Base-by-base conservation (phyloP, 30 jellyfish, hydroid and myxozoan genomes). In the Calvadosia cruxmelitensis region DNA sequence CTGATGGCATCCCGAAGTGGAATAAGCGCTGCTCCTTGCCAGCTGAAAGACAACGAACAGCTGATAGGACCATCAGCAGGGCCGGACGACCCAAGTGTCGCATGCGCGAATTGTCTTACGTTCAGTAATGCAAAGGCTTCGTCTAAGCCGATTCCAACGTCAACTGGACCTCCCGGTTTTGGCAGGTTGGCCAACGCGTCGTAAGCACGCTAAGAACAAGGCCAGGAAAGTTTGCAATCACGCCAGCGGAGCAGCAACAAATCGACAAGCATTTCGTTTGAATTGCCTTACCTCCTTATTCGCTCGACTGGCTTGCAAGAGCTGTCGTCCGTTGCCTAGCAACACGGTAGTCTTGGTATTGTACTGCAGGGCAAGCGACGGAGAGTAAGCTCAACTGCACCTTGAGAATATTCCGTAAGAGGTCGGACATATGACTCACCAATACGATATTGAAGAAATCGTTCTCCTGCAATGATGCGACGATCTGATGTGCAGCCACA, bases 1-100 rank as follows among this genome's bases (percentile, higher is more conserved):
- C 68, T 74, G 80, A 64, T 82, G 94, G 28, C 94, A 82, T 3
- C 94, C 94, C 51, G 94, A 67, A 34, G 78, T 82, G 15, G 94
- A 70, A 1, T 42, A 50, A 3, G 69, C 73, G 64, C 87, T 74
- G 57, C 68, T 74, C n/a, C 79, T 52, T 30, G 94, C 94, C 29
- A 42, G 79, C 94, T 82, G 27, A 0, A 29, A 33, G 27, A 48
- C 12, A 15, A 20, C 64, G 33, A 25, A 36, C 1, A 72, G n/a
- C 13, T 27, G n/a, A 49, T 10, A n/a, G 16, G 61, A 49, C n/a
- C n/a, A 13, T 10, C 61, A 10, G 13, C 16, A 49, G 16, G 13
- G 13, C 13, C 13, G 61, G 16, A 49, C 13, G 16, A n/a, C 61
- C n/a, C 13, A 49, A n/a, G 61, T 49, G n/a, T 49, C 61, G 13